phyloP scores from a whole-genome alignment of 2,797 vertebrate genomes.

The Sarcoramphus papa region DNA sequence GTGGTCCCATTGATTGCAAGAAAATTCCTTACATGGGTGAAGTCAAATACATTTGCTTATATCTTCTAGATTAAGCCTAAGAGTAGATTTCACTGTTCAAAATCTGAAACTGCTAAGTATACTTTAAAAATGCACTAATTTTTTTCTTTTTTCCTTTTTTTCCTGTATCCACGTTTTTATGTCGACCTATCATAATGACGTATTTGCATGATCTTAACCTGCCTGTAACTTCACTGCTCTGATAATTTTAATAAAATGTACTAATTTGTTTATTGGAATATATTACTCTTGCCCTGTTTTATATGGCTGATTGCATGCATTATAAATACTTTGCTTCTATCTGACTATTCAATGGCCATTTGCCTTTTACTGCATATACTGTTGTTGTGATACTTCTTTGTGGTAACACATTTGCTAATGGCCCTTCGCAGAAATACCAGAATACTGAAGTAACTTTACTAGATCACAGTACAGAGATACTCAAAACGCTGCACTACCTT shows the following conservation, averaged over 20 bases:
- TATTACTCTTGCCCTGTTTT: neutral
- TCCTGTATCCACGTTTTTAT: neutral
- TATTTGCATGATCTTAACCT: neutral
- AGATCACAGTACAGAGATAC: constrained; percentile 85
- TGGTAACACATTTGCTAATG: constrained; percentile 55
- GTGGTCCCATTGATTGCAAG: neutral
- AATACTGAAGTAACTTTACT: constrained; percentile 83
- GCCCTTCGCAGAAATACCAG: constrained; percentile 85
- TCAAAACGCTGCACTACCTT: constrained; percentile 89
- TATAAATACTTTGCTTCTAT: neutral
- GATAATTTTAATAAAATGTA: neutral
- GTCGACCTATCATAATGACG: neutral
- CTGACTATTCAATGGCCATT: neutral
- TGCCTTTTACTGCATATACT: neutral
- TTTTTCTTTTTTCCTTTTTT: neutral
- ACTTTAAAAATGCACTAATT: neutral
- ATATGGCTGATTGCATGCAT: neutral
- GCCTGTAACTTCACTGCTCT: neutral
- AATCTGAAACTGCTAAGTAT: neutral
- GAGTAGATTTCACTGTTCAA: neutral
- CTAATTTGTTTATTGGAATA: neutral
- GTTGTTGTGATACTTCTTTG: neutral
- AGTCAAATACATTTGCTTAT: neutral
- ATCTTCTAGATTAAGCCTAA: neutral
- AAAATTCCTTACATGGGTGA: neutral